Conservation (phyloP, 2,113 vertebrate genomes). For the Himantopus leucocephalus region DNA sequence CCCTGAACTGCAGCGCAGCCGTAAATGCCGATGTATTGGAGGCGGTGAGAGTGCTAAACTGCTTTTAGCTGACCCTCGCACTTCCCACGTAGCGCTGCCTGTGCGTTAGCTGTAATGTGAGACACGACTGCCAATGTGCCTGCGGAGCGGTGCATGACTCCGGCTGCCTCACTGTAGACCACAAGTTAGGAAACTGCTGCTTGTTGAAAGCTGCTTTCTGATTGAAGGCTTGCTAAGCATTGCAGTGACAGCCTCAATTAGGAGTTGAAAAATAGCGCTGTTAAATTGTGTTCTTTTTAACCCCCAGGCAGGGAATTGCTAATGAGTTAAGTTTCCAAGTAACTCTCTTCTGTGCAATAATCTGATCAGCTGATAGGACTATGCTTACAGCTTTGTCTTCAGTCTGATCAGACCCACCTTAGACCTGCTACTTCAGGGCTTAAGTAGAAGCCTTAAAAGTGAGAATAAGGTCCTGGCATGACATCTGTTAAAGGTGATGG, state of each 20-base stretch:
- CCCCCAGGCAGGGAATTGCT: neutral
- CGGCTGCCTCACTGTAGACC: neutral
- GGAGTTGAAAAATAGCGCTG: neutral
- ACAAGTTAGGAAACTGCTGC: neutral
- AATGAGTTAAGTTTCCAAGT: neutral
- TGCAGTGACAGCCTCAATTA: neutral
- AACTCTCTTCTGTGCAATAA: neutral
- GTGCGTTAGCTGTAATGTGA: neutral
- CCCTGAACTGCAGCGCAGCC: neutral
- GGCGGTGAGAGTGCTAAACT: neutral
- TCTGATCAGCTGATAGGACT: neutral
- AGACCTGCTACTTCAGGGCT: too few relatives aligned
- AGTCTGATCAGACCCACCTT: neutral
- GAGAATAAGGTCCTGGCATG: neutral
- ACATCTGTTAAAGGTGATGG: neutral
- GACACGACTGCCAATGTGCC: neutral
- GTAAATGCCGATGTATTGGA: neutral
- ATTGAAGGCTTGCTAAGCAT: neutral
- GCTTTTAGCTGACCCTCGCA: constrained; percentile 10
- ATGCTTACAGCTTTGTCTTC: neutral
- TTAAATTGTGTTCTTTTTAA: neutral
- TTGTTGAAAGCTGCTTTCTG: neutral
- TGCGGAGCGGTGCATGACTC: neutral
- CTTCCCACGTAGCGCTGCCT: neutral
- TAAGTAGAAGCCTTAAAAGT: neutral